phyloP scores from a whole-genome alignment of 2,113 vertebrate genomes.

The Epinephelus moara region DNA sequence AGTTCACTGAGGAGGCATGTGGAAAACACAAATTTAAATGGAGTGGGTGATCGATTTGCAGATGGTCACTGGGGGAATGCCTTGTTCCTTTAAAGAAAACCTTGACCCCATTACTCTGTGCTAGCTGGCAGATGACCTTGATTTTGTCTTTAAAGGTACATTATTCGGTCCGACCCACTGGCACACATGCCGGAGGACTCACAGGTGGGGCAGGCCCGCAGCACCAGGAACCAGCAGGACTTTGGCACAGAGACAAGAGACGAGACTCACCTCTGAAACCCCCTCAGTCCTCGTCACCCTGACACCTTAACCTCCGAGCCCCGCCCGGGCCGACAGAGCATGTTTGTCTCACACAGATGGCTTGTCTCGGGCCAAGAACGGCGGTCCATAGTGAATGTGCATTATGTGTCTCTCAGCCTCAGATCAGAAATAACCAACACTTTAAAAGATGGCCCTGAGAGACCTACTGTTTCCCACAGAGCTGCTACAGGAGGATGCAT shows the following conservation, averaged over 20 bases:
- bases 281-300: slow-evolving; percentile 21
- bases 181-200: slow-evolving; percentile 90
- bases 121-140: not conserved
- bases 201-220: slow-evolving; percentile 77
- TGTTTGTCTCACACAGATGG: slow-evolving; percentile 14
- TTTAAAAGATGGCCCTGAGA: not conserved
- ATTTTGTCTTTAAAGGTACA: slow-evolving; percentile 85
- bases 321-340: slow-evolving; percentile 13
- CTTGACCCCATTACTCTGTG: no score
- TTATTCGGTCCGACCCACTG: slow-evolving; percentile 94
- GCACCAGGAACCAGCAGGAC: slow-evolving; percentile 85
- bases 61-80: no score
- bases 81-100: no score
- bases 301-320: slow-evolving; percentile 52
- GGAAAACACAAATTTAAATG: no score
- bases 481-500: slow-evolving; percentile 78
- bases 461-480: slow-evolving; percentile 39
- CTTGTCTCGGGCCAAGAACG: not conserved
- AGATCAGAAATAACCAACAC: slow-evolving; percentile 4
- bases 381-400: slow-evolving; percentile 46
- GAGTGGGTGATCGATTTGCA: no score
- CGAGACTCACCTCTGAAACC: slow-evolving; percentile 88
- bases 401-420: slow-evolving; percentile 38
- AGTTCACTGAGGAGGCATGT: no score
- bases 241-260: slow-evolving; percentile 87